These are phyloP conservation scores for Rhadinocentrus ornatus DNA, from an alignment of 2,797 vertebrate genomes.

Conservation along the genomic window DNA sequence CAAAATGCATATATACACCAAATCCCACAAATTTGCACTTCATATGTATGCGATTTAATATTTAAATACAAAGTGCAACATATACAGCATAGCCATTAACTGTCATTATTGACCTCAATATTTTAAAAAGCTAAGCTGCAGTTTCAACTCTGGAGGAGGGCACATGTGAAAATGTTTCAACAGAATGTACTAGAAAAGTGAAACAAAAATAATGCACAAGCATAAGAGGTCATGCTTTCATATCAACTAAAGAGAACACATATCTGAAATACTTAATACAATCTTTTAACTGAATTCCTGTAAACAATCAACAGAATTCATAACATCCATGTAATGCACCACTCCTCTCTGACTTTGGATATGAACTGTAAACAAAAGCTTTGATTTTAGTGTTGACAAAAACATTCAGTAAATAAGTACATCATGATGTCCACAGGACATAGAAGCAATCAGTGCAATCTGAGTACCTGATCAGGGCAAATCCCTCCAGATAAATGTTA, in stretches of 20 bases:
- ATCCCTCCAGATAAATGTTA: slow-evolving; percentile 13
- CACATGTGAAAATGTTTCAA: slow-evolving; percentile 44
- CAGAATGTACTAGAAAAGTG: slow-evolving; percentile 39
- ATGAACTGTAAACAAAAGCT: slow-evolving; percentile 62
- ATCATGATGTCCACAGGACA: slow-evolving; percentile 85
- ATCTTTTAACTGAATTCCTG: slow-evolving; percentile 64
- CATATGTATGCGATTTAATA: slow-evolving; percentile 71
- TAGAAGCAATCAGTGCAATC: slow-evolving; percentile 78
- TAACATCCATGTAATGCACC: slow-evolving; percentile 45
- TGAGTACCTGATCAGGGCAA: slow-evolving; percentile 78
- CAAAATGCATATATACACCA: slow-evolving; percentile 28
- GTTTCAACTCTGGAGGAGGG: slow-evolving; percentile 56
- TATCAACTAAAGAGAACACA: slow-evolving; percentile 37
- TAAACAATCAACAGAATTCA: slow-evolving; percentile 69
- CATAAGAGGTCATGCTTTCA: slow-evolving; percentile 69
- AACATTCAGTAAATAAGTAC: slow-evolving; percentile 69
- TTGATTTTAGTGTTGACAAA: slow-evolving; percentile 47
- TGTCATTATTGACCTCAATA: slow-evolving; percentile 67
- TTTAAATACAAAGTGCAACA: slow-evolving; percentile 82
- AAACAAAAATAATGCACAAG: slow-evolving; percentile 49
- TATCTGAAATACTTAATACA: slow-evolving; percentile 77
- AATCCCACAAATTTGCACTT: slow-evolving; percentile 22
- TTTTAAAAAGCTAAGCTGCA: slow-evolving; percentile 69
- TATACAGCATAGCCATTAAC: slow-evolving; percentile 69
- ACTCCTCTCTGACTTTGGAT: slow-evolving; percentile 50